Conservation (phyloP, 2,797 vertebrate genomes). For the Rallus crepitans region DNA sequence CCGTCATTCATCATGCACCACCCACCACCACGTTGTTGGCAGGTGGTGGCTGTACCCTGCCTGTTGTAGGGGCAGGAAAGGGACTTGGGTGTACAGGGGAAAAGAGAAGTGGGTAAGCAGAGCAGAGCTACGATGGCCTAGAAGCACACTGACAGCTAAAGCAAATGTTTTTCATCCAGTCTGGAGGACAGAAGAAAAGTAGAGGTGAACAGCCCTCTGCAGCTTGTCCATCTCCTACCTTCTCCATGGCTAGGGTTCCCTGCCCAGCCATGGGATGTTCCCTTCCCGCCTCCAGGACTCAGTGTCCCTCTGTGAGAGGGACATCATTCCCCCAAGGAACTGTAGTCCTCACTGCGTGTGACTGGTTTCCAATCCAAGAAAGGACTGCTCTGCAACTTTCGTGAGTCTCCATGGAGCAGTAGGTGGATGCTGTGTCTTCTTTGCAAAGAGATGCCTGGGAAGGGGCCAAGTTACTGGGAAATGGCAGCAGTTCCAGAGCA, state of each 20-base stretch:
- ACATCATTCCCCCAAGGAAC: neutral
- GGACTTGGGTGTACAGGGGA: neutral
- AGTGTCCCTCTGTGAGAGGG: neutral
- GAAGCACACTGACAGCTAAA: neutral
- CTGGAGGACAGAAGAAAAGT: neutral
- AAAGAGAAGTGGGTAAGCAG: neutral
- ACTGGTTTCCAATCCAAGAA: fast-evolving
- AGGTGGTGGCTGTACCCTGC: neutral
- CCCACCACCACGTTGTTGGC: neutral
- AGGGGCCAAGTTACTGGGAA: neutral
- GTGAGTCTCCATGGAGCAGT: fast-evolving
- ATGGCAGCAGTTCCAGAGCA: neutral
- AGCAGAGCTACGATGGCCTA: neutral
- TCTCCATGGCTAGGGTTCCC: neutral
- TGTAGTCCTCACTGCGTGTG: neutral
- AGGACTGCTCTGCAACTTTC: neutral
- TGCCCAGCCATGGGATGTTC: neutral
- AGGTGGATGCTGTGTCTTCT: neutral
- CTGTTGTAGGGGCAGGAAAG: neutral
- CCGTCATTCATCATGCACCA: neutral
- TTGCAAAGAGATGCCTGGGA: neutral
- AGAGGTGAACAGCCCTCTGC: neutral
- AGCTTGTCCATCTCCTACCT: neutral
- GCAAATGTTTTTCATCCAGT: neutral
- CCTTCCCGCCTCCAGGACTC: neutral